phyloP scores from a whole-genome alignment of 2,113 vertebrate species.

The Rhinoderma darwinii region DNA sequence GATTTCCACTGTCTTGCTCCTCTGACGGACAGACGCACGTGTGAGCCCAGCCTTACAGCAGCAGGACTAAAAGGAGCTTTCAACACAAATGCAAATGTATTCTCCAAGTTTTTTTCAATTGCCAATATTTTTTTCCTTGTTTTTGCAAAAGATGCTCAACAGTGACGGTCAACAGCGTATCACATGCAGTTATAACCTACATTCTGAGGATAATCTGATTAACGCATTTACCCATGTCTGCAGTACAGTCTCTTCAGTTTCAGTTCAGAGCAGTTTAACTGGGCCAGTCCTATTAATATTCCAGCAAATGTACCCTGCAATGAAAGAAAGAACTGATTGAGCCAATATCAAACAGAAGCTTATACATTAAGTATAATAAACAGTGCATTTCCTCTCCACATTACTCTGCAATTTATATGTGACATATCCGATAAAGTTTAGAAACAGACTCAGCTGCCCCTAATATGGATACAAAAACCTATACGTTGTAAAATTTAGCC shows the following conservation, averaged over 20 bases:
- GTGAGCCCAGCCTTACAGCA: too few relatives aligned
- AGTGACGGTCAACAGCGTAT: too few relatives aligned
- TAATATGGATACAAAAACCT: neutral
- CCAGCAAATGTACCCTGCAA: slow-evolving; percentile 88
- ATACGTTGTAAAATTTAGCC: neutral
- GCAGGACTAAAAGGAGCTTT: too few relatives aligned
- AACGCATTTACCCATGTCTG: slow-evolving; percentile 80
- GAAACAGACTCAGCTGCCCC: neutral
- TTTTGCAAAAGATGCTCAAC: too few relatives aligned
- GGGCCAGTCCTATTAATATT: slow-evolving; percentile 89
- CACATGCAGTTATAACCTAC: neutral
- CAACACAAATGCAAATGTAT: too few relatives aligned
- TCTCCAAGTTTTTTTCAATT: too few relatives aligned
- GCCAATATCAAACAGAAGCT: neutral
- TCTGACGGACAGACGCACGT: too few relatives aligned
- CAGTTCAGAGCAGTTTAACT: slow-evolving; percentile 90
- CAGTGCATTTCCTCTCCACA: too few relatives aligned
- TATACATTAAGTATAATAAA: too few relatives aligned
- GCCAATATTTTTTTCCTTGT: too few relatives aligned
- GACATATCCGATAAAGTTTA: neutral
- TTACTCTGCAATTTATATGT: neutral
- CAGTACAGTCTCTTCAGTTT: slow-evolving; percentile 91
- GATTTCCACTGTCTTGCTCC: too few relatives aligned
- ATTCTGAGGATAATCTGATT: neutral
- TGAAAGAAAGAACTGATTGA: neutral